Percentiles rank a stretch among this genome's conserved stretches.
Evolutionary conservation across 2,888 invertebrate species (phyloP).

Genomic region (Uropetala carovei): DNA sequence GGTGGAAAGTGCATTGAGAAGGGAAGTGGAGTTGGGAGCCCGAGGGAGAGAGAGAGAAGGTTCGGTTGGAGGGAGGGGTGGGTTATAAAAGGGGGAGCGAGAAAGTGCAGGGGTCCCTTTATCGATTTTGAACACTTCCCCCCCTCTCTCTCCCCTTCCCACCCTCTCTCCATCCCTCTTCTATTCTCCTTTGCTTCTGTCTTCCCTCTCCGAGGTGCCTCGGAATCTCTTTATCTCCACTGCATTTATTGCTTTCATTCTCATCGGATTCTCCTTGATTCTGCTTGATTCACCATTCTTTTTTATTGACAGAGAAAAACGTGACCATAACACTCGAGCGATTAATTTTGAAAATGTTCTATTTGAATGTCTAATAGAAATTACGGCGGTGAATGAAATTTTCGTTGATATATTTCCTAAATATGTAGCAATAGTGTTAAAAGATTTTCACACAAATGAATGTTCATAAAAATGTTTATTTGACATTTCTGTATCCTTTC

Average conservation of each 20-base stretch:
- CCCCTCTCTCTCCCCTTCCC: not conserved
- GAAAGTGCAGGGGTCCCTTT: slow-evolving; percentile 39
- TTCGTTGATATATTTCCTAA: too few relatives aligned
- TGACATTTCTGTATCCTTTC: too few relatives aligned
- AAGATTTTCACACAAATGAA: too few relatives aligned
- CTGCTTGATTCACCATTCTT: not conserved
- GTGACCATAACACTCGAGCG: not conserved
- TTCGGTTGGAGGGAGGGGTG: not conserved
- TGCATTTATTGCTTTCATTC: not conserved
- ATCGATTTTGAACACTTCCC: slow-evolving; percentile 44
- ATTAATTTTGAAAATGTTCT: not conserved
- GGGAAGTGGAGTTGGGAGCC: not conserved
- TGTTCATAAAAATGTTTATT: too few relatives aligned
- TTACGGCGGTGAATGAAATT: too few relatives aligned
- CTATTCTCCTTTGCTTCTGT: not conserved
- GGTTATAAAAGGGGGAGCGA: slow-evolving; percentile 13
- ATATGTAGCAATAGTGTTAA: too few relatives aligned
- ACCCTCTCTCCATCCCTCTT: not conserved
- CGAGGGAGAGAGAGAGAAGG: not conserved
- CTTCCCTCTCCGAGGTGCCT: not conserved
- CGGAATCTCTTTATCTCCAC: not conserved
- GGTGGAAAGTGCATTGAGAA: slow-evolving; percentile 50
- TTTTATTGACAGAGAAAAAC: not conserved
- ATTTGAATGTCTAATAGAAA: too few relatives aligned
- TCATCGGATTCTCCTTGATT: not conserved